A percentile compares a stretch with the other conserved stretches of the same genome.
Evolutionary conservation across 2,888 invertebrate genomes (phyloP).

Genomic region (Keiferia lycopersicella): DNA sequence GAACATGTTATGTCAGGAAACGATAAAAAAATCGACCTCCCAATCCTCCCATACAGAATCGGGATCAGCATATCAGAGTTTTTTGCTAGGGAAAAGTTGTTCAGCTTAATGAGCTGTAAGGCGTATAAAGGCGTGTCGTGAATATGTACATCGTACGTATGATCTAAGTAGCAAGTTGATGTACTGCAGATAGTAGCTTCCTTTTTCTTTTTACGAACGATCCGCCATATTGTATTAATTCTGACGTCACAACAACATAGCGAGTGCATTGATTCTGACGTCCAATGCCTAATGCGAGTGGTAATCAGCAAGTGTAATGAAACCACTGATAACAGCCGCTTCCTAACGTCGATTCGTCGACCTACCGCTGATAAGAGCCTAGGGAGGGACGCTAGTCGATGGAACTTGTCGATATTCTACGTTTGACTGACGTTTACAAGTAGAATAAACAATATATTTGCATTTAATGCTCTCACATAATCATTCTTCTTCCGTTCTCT

Average conservation of each 20-base stretch:
- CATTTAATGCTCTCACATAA: too few relatives aligned
- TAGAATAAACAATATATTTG: neutral
- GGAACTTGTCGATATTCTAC: constrained; percentile 7
- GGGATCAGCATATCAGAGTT: too few relatives aligned
- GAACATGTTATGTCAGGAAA: too few relatives aligned
- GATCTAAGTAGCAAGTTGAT: too few relatives aligned
- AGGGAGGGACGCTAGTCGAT: constrained; percentile 35
- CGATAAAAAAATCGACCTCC: too few relatives aligned
- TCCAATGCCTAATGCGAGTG: constrained; percentile 7
- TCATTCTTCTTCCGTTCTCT: too few relatives aligned
- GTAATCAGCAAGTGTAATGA: constrained; percentile 5
- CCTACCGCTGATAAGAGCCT: constrained; percentile 47
- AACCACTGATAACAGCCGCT: constrained; percentile 47
- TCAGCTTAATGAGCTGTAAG: too few relatives aligned
- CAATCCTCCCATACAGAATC: too few relatives aligned
- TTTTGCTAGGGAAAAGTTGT: too few relatives aligned
- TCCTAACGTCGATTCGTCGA: constrained; percentile 52
- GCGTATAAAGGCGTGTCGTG: too few relatives aligned
- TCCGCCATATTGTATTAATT: neutral
- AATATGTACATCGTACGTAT: too few relatives aligned
- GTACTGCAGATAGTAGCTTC: neutral
- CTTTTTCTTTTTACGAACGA: neutral
- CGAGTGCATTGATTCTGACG: constrained; percentile 16
- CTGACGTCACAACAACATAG: neutral
- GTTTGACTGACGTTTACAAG: neutral